Conservation (phyloP, 2,888 invertebrate genomes). For the Priocnemis perturbator region DNA sequence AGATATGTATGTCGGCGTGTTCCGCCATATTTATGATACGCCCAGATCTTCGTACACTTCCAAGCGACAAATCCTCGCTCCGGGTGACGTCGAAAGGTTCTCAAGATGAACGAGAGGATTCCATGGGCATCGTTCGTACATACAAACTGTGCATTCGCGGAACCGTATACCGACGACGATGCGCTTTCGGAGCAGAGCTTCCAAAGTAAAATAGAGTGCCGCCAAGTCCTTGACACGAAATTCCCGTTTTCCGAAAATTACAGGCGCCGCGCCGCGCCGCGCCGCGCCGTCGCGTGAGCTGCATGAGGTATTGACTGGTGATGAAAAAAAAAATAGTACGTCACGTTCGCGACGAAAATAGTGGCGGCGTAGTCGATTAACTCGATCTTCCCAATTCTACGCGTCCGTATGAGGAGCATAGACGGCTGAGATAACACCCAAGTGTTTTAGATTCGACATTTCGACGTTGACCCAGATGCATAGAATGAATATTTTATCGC, state of each 20-base stretch:
- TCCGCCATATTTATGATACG: conserved; percentile 1
- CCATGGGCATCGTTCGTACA: conserved; percentile 24
- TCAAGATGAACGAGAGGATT: conserved; percentile 33
- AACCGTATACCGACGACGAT: conserved; percentile 12
- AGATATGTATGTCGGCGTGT: too few species aligned
- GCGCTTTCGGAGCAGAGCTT: neutral
- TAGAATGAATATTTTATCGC: too few species aligned
- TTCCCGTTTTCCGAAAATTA: conserved; percentile 20
- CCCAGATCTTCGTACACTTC: conserved; percentile 16
- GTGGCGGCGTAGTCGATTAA: too few species aligned
- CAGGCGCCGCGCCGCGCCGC: neutral
- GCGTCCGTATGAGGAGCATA: too few species aligned
- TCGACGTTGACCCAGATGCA: too few species aligned
- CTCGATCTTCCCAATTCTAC: too few species aligned
- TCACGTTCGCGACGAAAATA: too few species aligned
- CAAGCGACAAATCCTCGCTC: conserved; percentile 32
- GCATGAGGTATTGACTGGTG: too few species aligned
- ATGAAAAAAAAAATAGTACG: too few species aligned
- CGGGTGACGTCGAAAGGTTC: conserved; percentile 34
- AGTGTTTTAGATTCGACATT: neutral
- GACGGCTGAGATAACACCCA: neutral
- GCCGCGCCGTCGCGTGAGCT: too few species aligned
- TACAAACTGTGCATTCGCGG: conserved; percentile 18
- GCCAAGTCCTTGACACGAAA: conserved; percentile 6
- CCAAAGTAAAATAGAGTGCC: neutral